Conservation (phyloP, 1,140 invertebrate genomes). For the Tenebrio molitor region DNA sequence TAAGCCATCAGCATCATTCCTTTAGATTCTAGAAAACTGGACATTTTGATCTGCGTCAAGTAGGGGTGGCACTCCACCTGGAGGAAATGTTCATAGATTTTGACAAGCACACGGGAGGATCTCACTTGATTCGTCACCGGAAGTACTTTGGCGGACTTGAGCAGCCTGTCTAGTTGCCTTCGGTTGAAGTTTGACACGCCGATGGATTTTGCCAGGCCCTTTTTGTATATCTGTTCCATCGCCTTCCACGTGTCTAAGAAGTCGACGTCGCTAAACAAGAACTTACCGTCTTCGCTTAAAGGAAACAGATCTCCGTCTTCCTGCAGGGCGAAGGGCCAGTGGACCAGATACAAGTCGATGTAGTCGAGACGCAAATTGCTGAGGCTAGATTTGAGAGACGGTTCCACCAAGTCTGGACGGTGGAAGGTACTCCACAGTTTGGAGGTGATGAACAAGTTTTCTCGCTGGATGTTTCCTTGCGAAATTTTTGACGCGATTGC, state of each 20-base stretch:
- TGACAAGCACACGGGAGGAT: neutral
- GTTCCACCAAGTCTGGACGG: constrained; percentile 72
- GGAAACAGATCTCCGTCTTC: constrained; percentile 42
- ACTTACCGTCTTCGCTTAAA: constrained; percentile 68
- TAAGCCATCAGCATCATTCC: constrained; percentile 83
- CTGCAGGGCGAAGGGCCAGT: constrained; percentile 77
- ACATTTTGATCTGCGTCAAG: constrained; percentile 82
- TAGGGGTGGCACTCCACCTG: constrained; percentile 91
- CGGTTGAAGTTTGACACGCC: constrained; percentile 90
- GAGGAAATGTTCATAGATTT: constrained; percentile 38
- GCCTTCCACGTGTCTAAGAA: constrained; percentile 87
- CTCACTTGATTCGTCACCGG: constrained; percentile 81
- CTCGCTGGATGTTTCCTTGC: constrained; percentile 78
- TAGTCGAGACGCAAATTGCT: constrained; percentile 78
- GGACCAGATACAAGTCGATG: constrained; percentile 84
- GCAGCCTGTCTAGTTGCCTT: constrained; percentile 78
- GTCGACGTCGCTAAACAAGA: constrained; percentile 73
- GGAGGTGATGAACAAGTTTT: constrained; percentile 77
- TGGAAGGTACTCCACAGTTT: constrained; percentile 81
- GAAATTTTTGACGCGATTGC: constrained; percentile 79
- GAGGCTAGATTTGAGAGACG: constrained; percentile 75
- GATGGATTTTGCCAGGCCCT: constrained; percentile 81
- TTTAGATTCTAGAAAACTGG: constrained; percentile 77
- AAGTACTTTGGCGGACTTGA: constrained; percentile 75
- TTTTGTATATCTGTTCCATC: constrained; percentile 80